Percentiles rank a stretch among this genome's conserved stretches.
phyloP scores from a whole-genome alignment of 2,113 vertebrate species.

The Platysteira castanea region DNA sequence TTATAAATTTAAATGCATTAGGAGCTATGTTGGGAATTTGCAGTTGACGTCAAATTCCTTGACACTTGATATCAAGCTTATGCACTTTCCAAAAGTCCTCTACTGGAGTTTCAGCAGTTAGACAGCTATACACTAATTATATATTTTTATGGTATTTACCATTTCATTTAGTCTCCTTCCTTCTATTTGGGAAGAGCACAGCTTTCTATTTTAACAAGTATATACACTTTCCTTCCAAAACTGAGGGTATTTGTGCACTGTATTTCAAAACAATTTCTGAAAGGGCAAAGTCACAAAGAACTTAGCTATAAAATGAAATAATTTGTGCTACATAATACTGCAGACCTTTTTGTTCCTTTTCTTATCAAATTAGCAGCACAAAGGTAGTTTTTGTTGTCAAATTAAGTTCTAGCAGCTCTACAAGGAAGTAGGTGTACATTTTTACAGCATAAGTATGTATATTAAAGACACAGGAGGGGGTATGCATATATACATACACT shows the following conservation, averaged over 20 bases:
- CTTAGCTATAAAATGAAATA: not conserved
- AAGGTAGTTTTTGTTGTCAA: not conserved
- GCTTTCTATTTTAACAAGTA: not conserved
- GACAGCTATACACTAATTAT: not conserved
- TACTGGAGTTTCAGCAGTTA: not conserved
- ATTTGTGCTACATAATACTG: not conserved
- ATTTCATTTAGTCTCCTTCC: not conserved
- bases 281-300: not conserved
- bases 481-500: not conserved
- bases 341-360: not conserved
- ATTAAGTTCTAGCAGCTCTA: not conserved
- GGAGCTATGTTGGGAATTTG: not conserved
- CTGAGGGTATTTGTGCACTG: not conserved
- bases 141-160: not conserved
- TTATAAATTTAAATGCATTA: not conserved
- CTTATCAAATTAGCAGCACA: not conserved
- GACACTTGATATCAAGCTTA: not conserved
- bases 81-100: not conserved
- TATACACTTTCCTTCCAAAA: not conserved
- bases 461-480: not conserved
- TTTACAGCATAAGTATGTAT: not conserved
- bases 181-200: not conserved
- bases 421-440: not conserved
- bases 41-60: not conserved
- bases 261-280: not conserved